Evolutionary conservation across 2,797 vertebrate species (phyloP), one percentile per base, ranked within the genome.

Genomic region (Eremophila alpestris): DNA sequence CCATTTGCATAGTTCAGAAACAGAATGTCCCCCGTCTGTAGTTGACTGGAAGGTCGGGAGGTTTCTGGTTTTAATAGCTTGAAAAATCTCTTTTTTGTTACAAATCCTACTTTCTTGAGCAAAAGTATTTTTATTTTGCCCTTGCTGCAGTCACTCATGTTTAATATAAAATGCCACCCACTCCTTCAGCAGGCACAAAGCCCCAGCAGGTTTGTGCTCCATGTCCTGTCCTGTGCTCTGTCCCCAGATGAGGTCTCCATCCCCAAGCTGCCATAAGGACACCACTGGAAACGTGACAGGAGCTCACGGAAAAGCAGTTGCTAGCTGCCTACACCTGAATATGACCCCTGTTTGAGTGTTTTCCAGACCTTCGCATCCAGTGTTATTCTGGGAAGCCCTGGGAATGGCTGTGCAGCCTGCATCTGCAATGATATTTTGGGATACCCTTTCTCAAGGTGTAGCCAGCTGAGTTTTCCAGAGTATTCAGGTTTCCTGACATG

Each of bases 1-100:
- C 59, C 45, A 89, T 95, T 96, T 93, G 94, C 94, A 94, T 94
- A 91, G 95, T 34, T 95, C 89, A 94, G 89, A 83, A 94, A 48
- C 82, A 82, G 69, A 94, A 79, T 40, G 79, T 93, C 83, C 83
- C 70, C 70, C 0, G 12, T 84, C 84, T 89, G 85, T n/a, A 68
- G 85, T 0, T 90, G 87, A 76, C 87, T 95, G 73, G 43, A 60
- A 93, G 94, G 93, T 96, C 85, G 75, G 88, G 59, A 91, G 83
- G 80, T 70, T 94, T 88, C 63, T 91, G 32, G 22, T 76, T 95
- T 92, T 93, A 95, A 89, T 91, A 65, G 90, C 77, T 63, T 67
- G 52, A 87, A 85, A 90, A 94, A 94, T 86, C 74, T 48, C 91
- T 91, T 92, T 93, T 73, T 86, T 86, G 63, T 84, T 73, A 83